These are phyloP conservation scores for Hirundo rustica DNA, from an alignment of 2,797 vertebrate species.

Conservation along the genomic window DNA sequence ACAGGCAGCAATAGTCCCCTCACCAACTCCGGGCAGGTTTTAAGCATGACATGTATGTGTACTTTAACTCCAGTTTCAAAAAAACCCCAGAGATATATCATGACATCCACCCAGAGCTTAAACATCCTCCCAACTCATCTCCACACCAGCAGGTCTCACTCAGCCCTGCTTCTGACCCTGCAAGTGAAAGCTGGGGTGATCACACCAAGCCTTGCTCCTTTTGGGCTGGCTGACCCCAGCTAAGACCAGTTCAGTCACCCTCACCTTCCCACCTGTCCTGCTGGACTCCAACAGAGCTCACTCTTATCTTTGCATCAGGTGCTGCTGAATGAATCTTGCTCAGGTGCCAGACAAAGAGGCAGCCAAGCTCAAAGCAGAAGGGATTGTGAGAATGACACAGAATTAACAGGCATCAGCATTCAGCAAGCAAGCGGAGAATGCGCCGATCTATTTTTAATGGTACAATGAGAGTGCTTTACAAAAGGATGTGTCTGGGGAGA, in stretches of 20 bases:
- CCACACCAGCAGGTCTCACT: background rate
- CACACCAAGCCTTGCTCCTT: background rate
- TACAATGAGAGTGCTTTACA: conserved; percentile 57
- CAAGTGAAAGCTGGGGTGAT: background rate
- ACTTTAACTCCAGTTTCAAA: background rate
- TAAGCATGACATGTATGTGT: background rate
- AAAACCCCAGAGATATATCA: background rate
- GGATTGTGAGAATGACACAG: conserved; percentile 42
- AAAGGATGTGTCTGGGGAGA: conserved; percentile 54
- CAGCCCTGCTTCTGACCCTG: background rate
- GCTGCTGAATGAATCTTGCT: conserved; percentile 56
- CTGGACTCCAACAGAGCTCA: background rate
- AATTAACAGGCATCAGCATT: conserved; percentile 53
- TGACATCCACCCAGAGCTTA: background rate
- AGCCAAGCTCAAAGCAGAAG: conserved; percentile 41
- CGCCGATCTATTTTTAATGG: conserved; percentile 55
- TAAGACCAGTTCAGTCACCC: background rate
- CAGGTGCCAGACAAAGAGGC: conserved; percentile 64
- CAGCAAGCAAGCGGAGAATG: conserved; percentile 11
- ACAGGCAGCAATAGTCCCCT: background rate
- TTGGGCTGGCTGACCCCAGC: background rate
- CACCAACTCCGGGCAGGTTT: background rate
- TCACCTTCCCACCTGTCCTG: background rate
- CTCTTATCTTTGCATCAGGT: background rate
- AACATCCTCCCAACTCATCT: background rate